These are phyloP conservation scores for Nicator chloris DNA, from an alignment of 2,113 vertebrate species.

Conservation along the genomic window DNA sequence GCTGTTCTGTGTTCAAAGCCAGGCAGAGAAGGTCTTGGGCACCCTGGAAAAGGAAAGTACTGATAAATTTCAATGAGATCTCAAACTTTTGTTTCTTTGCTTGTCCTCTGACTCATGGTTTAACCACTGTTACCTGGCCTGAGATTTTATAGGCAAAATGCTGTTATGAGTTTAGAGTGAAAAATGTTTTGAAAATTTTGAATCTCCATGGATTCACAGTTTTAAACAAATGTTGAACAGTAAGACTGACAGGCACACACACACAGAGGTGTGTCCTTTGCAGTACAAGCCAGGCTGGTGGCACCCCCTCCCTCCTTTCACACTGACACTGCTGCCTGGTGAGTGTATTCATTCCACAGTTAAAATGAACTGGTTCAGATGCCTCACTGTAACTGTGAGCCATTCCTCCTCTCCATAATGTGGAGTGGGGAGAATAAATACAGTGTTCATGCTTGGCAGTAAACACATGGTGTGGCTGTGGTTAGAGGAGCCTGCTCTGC, in stretches of 20 bases:
- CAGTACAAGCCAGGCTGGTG: too few species aligned
- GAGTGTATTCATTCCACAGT: not conserved
- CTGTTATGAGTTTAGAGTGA: not conserved
- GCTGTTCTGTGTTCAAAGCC: too few species aligned
- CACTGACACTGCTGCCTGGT: not conserved
- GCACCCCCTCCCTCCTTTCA: not conserved
- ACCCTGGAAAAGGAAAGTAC: too few species aligned
- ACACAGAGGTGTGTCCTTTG: fast-evolving
- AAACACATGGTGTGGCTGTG: not conserved
- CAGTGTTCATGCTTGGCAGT: not conserved
- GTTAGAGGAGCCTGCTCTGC: not conserved
- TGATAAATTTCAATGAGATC: too few species aligned
- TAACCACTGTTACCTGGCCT: not conserved
- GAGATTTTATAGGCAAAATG: not conserved
- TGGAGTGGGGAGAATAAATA: not conserved
- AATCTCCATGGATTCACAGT: not conserved
- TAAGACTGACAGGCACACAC: not conserved
- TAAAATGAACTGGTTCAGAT: not conserved
- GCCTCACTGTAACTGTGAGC: not conserved
- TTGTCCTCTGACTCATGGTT: not conserved
- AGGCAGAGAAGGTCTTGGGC: too few species aligned
- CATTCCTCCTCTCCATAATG: not conserved
- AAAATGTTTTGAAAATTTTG: not conserved
- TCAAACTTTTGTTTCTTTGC: not conserved
- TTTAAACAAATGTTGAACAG: not conserved